Conservation (phyloP, 2,113 vertebrate species). For the Lampris megalopsis region DNA sequence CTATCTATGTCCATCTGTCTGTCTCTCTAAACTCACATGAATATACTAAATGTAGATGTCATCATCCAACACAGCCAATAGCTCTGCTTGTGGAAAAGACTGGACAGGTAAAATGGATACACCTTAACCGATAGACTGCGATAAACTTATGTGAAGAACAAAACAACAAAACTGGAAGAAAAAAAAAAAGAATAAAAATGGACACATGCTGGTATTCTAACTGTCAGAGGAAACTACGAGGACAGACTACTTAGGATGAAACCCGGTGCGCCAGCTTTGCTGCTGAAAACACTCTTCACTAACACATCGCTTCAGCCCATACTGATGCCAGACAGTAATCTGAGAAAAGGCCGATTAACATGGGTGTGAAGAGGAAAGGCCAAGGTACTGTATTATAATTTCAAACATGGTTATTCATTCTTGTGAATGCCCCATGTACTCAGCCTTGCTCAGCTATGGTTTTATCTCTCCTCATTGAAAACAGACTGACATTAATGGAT, state of each 20-base stretch:
- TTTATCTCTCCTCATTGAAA: slow-evolving; percentile 38
- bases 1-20: neutral
- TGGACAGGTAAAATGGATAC: slow-evolving; percentile 21
- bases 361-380: neutral
- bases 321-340: slow-evolving; percentile 36
- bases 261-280: slow-evolving; percentile 36
- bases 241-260: slow-evolving; percentile 14
- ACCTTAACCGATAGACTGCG: slow-evolving; percentile 11
- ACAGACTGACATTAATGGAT: slow-evolving; percentile 21
- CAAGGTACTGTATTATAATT: neutral
- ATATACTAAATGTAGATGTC: slow-evolving; percentile 31
- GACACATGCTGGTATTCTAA: slow-evolving; percentile 21
- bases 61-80: slow-evolving; percentile 31
- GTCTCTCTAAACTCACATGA: neutral
- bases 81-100: slow-evolving; percentile 3
- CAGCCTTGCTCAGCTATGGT: neutral
- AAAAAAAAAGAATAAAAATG: neutral
- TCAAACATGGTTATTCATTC: neutral
- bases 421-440: slow-evolving; percentile 20
- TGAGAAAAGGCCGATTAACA: neutral
- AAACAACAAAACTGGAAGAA: neutral
- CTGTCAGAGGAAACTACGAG: slow-evolving; percentile 32
- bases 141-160: slow-evolving; percentile 12
- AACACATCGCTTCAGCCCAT: slow-evolving; percentile 18
- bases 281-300: slow-evolving; percentile 7